Conservation (phyloP, 35 echinoderm and acorn worm species). For the Heliocidaris erythrogramma region DNA sequence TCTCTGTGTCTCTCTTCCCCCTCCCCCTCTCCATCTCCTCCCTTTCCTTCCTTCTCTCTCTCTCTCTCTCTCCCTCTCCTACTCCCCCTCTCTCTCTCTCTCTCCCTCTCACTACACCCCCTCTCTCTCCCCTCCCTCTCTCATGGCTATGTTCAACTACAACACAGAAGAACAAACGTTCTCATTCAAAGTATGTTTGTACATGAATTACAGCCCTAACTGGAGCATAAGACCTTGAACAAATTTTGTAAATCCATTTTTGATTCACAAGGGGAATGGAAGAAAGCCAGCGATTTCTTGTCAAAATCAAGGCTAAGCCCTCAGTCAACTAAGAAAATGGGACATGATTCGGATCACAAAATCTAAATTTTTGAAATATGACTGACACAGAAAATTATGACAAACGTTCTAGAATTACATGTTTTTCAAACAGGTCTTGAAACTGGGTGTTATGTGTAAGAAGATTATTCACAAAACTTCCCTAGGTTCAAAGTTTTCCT, state of each 20-base stretch:
- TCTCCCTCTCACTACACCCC: no score
- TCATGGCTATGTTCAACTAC: no score
- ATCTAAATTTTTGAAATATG: neutral
- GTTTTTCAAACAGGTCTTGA: neutral
- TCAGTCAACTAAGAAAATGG: neutral
- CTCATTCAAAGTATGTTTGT: neutral
- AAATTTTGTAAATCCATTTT: slow-evolving; percentile 19
- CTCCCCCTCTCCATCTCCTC: no score
- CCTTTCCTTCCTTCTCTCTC: no score
- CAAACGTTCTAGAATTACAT: neutral
- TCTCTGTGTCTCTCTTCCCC: no score
- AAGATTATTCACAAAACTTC: no score
- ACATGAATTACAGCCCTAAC: neutral
- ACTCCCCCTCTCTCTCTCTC: no score
- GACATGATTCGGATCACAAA: neutral
- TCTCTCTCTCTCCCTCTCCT: neutral
- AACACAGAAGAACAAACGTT: neutral
- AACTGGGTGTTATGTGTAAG: no score
- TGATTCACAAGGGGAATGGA: neutral
- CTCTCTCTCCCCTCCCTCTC: neutral
- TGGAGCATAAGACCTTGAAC: neutral
- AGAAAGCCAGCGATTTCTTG: neutral
- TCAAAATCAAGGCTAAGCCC: slow-evolving; percentile 8
- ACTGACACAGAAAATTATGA: neutral
- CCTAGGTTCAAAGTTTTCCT: no score